These are phyloP conservation scores for Ptilorrhoa leucosticta DNA, from an alignment of 2,113 vertebrate species.

Conservation along the genomic window DNA sequence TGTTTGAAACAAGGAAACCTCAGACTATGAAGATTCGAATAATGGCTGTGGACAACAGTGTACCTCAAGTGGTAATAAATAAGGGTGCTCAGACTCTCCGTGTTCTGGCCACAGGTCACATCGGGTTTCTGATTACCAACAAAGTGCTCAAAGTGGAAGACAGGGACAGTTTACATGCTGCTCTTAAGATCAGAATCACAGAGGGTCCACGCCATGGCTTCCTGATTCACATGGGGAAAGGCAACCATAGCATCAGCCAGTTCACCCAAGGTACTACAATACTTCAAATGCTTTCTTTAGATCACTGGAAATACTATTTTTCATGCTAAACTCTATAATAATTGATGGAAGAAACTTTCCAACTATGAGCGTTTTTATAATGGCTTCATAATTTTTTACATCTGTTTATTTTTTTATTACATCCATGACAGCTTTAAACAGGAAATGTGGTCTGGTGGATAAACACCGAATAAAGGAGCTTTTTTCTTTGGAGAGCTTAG, in stretches of 20 bases:
- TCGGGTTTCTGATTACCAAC: slow-evolving; percentile 88
- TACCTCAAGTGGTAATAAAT: slow-evolving; percentile 86
- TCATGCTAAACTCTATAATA: background rate
- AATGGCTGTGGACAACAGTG: slow-evolving; percentile 83
- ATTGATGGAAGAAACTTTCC: background rate
- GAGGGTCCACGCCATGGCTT: slow-evolving; percentile 82
- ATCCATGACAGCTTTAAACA: background rate
- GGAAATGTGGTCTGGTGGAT: background rate
- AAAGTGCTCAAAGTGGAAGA: slow-evolving; percentile 89
- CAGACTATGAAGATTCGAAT: slow-evolving; percentile 88
- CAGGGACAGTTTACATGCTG: slow-evolving; percentile 79
- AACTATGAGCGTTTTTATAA: background rate
- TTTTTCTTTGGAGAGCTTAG: background rate
- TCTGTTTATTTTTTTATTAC: background rate
- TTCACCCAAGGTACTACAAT: slow-evolving; percentile 89
- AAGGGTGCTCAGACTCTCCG: slow-evolving; percentile 86
- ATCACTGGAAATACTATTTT: background rate
- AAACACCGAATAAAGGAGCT: background rate
- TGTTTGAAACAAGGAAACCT: slow-evolving; percentile 85
- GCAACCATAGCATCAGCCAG: slow-evolving; percentile 85
- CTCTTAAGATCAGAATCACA: slow-evolving; percentile 82
- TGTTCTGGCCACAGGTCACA: slow-evolving; percentile 79
- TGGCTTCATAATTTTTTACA: background rate
- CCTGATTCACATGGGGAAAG: slow-evolving; percentile 85
- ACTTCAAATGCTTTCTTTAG: background rate